Base-by-base conservation (phyloP, 2,113 vertebrate species). In the Podarcis cretensis region DNA sequence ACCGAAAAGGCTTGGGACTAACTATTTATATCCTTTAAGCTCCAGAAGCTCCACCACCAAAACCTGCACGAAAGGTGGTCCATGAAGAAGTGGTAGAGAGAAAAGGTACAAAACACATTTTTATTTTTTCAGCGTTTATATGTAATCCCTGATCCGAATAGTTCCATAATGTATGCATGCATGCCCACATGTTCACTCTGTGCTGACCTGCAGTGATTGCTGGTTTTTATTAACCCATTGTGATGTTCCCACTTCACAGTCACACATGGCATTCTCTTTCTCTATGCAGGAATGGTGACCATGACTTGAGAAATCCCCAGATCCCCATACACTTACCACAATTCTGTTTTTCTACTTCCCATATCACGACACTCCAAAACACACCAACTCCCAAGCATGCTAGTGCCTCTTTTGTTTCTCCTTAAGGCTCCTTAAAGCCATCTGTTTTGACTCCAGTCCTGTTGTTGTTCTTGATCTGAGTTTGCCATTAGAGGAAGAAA, bases 31-130 rank as follows among this genome's bases (percentile, higher is more conserved):
- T 97, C 95, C 93, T 94, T 96, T 87, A 96, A 97, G 96, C 94
- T 84, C 92, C 96, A n/a, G 96, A 97, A 95, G 96, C 95, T 92
- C 87, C 92, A 75, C 95, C 96, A 93, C 95, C 95, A 95, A 97
- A 97, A 95, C 97, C 97, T 95, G 90, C 93, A 87, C 92, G 95
- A 93, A 87, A 65, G 88, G 92, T 97, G 32, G 40, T 97, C 77
- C 96, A 97, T 81, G 97, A 98, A 93, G 97, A 97, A 92, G 90
- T 97, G 93, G 92, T 96, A 91, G 97, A 97, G 94, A 96, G 95
- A 71, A 96, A 97, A 97, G 97, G 97, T 98, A 97, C 73, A 95
- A 77, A 95, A 89, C 83, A 92, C 92, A 81, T 95, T 91, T 94
- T 90, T 89, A n/a, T 40, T 82, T 68, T 68, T 27, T 54, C n/a